Conservation (phyloP, 2,797 vertebrate genomes). For the Sylvia borin region DNA sequence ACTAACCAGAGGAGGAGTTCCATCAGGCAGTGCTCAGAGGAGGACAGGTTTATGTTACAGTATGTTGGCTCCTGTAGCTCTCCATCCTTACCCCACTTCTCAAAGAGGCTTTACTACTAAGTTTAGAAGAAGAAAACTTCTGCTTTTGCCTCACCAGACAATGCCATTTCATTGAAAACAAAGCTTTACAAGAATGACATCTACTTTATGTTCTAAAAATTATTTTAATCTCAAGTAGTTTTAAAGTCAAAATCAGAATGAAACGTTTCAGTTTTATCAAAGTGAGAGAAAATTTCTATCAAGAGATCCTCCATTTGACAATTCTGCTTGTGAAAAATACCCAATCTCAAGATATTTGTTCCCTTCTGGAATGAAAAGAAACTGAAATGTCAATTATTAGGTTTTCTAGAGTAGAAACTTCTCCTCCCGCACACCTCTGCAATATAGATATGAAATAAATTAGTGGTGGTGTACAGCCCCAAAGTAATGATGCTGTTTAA, state of each 20-base stretch:
- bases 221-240: neutral
- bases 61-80: neutral
- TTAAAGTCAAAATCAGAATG: neutral
- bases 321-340: constrained; percentile 7
- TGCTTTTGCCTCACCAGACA: neutral
- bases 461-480: neutral
- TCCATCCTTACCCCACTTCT: neutral
- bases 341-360: neutral
- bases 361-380: neutral
- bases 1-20: neutral
- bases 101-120: neutral
- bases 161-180: neutral
- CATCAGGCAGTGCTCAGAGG: neutral
- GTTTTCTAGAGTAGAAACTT: neutral
- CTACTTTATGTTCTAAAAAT: neutral
- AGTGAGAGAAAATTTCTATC: neutral
- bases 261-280: neutral
- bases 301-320: neutral
- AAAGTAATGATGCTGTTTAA: neutral
- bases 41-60: neutral
- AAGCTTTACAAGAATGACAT: neutral
- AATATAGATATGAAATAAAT: neutral
- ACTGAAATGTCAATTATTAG: neutral
- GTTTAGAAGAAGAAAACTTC: neutral
- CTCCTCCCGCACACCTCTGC: neutral